Evolutionary conservation across 1,140 invertebrate species (phyloP).

Genomic region (Hermetia illucens): DNA sequence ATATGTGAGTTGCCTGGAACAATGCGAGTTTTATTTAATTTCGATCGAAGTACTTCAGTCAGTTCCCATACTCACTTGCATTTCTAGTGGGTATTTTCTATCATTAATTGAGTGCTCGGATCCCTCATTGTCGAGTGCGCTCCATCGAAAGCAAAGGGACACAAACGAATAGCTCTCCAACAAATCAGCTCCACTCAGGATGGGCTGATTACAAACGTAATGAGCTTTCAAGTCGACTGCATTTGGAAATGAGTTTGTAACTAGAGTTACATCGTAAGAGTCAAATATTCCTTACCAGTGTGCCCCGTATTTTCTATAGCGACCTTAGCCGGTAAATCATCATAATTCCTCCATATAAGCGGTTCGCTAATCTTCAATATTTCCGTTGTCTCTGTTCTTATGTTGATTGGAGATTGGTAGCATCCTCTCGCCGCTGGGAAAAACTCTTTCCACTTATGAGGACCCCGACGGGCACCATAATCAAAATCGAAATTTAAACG

Average conservation of each 20-base stretch:
- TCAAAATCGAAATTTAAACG: neutral
- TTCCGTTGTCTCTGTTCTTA: neutral
- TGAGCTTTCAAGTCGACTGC: constrained; percentile 25
- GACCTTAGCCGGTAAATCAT: constrained; percentile 20
- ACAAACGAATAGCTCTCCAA: constrained; percentile 32
- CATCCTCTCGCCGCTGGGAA: neutral
- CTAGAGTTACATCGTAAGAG: neutral
- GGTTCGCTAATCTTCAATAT: constrained; percentile 11
- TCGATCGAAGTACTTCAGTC: no score
- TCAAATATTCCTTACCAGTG: constrained; percentile 9
- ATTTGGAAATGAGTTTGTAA: constrained; percentile 5
- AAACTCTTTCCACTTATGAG: neutral
- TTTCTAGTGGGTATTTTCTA: constrained; percentile 36
- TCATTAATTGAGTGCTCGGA: constrained; percentile 41
- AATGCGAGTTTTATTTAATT: no score
- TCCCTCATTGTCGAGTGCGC: constrained; percentile 36
- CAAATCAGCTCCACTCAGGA: constrained; percentile 34
- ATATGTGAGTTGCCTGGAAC: constrained; percentile 15
- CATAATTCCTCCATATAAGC: constrained; percentile 26
- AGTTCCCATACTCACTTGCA: constrained; percentile 38
- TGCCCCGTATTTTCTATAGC: constrained; percentile 21
- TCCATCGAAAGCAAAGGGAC: constrained; percentile 39
- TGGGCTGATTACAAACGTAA: constrained; percentile 26
- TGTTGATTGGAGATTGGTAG: neutral
- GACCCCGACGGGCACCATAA: neutral